These are phyloP conservation scores for Nothoprocta perdicaria DNA, from an alignment of 2,113 vertebrate genomes.

Conservation along the genomic window DNA sequence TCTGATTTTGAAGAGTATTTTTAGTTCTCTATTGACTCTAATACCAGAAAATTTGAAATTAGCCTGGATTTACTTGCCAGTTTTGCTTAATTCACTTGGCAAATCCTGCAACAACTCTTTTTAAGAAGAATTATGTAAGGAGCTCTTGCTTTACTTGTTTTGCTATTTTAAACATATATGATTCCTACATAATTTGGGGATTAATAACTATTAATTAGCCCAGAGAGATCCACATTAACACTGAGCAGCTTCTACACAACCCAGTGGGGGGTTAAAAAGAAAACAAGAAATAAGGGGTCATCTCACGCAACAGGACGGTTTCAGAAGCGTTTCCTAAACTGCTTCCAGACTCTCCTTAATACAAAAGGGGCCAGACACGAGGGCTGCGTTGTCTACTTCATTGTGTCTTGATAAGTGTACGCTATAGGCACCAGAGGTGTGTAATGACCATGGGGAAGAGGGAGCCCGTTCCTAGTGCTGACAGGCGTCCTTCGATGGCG, in stretches of 20 bases:
- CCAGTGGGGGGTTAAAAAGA: not conserved
- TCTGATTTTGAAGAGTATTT: not conserved
- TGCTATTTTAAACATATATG: not conserved
- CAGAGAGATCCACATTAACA: not conserved
- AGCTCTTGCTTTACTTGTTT: not conserved
- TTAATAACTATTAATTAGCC: not conserved
- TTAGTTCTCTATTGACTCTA: not conserved
- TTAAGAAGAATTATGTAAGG: not conserved
- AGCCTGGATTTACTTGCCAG: not conserved
- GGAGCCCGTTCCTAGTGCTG: not conserved
- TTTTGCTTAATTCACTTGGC: not conserved
- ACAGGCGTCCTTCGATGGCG: not conserved
- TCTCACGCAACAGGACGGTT: not conserved
- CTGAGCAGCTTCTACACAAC: not conserved
- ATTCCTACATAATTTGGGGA: not conserved
- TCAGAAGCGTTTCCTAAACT: not conserved
- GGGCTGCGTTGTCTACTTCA: not conserved
- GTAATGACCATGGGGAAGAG: not conserved
- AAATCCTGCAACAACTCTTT: not conserved
- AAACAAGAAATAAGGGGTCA: not conserved
- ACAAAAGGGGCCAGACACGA: not conserved
- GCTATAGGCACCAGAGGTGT: not conserved
- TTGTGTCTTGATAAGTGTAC: not conserved
- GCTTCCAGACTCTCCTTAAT: not conserved
- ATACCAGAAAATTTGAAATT: not conserved